phyloP scores from a whole-genome alignment of 2,888 invertebrate species.

The Ormyrus pomaceus region DNA sequence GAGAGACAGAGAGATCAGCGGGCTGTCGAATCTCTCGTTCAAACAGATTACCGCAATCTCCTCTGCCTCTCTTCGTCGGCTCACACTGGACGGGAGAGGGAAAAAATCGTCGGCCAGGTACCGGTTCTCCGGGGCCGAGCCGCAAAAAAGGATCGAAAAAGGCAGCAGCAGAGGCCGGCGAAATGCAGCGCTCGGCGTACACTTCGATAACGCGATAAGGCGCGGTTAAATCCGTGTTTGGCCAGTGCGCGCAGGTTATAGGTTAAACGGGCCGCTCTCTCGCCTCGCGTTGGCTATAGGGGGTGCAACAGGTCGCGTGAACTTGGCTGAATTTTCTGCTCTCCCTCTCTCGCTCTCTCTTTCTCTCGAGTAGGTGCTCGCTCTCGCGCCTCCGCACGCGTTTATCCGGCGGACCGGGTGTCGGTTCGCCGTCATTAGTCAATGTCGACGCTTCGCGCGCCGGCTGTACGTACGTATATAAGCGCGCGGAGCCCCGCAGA shows the following conservation, averaged over 20 bases:
- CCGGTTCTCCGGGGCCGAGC: not conserved
- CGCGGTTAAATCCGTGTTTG: conserved; percentile 75
- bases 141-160: conserved; percentile 11
- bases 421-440: conserved; percentile 75
- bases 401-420: conserved; percentile 58
- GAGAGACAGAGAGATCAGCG: conserved; percentile 21
- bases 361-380: conserved; percentile 40
- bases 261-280: conserved; percentile 70
- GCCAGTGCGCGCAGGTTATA: conserved; percentile 71
- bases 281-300: conserved; percentile 57
- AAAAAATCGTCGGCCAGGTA: not conserved
- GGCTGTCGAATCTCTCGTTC: conserved; percentile 39
- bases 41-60: conserved; percentile 47
- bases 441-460: conserved; percentile 71
- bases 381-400: conserved; percentile 34
- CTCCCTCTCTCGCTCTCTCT: conserved; percentile 59
- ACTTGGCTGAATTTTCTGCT: conserved; percentile 76
- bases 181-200: conserved; percentile 28
- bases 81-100: not conserved
- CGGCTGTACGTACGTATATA: conserved; percentile 38
- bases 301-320: conserved; percentile 76
- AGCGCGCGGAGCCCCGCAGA: conserved; percentile 68
- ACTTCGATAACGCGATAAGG: conserved; percentile 75
- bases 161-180: conserved; percentile 5
- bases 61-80: not conserved